Percentiles rank a stretch among this genome's conserved stretches.
Evolutionary conservation across 2,888 invertebrate species (phyloP).

Genomic region (Dasysyrphus albostriatus): DNA sequence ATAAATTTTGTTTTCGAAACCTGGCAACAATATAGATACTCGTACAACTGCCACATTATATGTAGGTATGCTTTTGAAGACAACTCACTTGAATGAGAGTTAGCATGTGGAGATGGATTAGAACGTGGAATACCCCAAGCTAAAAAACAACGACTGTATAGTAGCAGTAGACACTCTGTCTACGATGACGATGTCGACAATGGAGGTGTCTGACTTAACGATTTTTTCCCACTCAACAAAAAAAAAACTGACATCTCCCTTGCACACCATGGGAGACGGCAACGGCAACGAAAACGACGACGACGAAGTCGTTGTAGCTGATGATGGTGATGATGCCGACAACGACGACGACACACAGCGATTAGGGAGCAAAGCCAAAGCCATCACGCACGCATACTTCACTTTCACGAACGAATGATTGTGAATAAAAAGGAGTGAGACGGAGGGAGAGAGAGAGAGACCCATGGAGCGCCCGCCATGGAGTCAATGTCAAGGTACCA

Average conservation of each 20-base stretch:
- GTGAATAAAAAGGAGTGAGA: constrained; percentile 51
- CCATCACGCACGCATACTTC: constrained; percentile 75
- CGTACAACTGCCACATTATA: constrained; percentile 15
- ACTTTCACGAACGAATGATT: constrained; percentile 74
- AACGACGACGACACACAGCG: constrained; percentile 49
- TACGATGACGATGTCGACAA: constrained; percentile 32
- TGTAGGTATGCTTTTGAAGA: background rate
- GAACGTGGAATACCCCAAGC: constrained; percentile 54
- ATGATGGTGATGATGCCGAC: constrained; percentile 37
- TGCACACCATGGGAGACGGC: constrained; percentile 64
- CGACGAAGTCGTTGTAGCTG: constrained; percentile 25
- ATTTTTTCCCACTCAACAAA: constrained; percentile 58
- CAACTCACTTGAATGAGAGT: constrained; percentile 25
- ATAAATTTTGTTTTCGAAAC: background rate
- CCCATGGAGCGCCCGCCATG: constrained; percentile 67
- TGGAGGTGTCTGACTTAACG: constrained; percentile 69
- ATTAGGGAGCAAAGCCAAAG: constrained; percentile 71
- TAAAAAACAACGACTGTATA: constrained; percentile 15
- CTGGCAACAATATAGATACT: constrained; percentile 27
- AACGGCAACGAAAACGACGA: constrained; percentile 19
- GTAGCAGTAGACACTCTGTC: constrained; percentile 62
- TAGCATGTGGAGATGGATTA: constrained; percentile 47
- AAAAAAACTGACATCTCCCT: constrained; percentile 60
- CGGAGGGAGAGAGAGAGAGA: constrained; percentile 49
- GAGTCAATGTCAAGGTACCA: constrained; percentile 69